phyloP scores from a whole-genome alignment of 1,140 invertebrate genomes.

The Xylocopa sonorina region DNA sequence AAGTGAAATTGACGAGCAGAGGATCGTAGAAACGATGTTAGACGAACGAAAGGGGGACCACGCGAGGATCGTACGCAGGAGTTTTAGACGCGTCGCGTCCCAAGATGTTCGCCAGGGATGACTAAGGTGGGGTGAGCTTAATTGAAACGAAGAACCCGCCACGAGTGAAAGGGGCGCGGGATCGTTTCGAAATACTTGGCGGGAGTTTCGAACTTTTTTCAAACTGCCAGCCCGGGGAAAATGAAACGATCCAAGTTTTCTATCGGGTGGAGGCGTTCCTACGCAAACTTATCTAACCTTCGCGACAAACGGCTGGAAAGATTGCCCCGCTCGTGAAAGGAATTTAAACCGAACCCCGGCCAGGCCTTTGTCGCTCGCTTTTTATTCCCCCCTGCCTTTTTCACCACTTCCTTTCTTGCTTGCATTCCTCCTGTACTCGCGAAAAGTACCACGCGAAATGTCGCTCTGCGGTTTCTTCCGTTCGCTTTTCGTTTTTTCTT shows the following conservation, averaged over 20 bases:
- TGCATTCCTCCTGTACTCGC: neutral
- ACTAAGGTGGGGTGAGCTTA: constrained; percentile 9
- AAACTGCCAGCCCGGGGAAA: neutral
- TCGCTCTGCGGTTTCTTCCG: neutral
- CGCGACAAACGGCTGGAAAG: constrained; percentile 28
- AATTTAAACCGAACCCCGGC: constrained; percentile 14
- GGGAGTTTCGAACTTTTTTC: constrained; percentile 1
- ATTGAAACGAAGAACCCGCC: constrained; percentile 27
- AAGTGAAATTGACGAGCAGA: neutral
- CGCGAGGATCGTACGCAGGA: neutral
- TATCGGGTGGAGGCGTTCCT: neutral
- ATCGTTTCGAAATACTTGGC: constrained; percentile 8
- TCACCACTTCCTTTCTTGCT: too few species aligned
- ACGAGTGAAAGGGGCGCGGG: neutral
- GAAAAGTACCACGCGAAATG: neutral
- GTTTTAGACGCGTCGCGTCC: constrained; percentile 1
- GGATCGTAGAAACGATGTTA: neutral
- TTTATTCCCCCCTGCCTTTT: neutral
- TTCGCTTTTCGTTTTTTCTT: neutral
- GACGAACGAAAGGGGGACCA: constrained; percentile 1
- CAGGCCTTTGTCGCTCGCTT: neutral
- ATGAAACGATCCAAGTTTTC: constrained; percentile 34
- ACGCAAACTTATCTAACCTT: constrained; percentile 29
- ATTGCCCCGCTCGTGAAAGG: constrained; percentile 9
- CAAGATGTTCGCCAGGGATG: too few species aligned